Evolutionary conservation across 1,140 invertebrate species (phyloP).

Genomic region (Zaprionus gabonicus): DNA sequence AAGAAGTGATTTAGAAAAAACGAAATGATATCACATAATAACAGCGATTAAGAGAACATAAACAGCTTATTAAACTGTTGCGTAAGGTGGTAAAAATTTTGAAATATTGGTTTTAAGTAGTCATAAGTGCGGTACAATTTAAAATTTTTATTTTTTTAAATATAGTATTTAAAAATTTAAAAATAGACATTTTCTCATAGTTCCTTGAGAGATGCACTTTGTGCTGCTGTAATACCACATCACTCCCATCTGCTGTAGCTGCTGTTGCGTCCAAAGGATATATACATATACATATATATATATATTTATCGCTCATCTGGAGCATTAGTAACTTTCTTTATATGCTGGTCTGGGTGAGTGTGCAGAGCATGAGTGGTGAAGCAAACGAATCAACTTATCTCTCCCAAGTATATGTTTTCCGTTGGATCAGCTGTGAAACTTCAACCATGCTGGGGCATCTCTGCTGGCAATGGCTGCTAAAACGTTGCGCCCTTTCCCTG

Average conservation of each 20-base stretch:
- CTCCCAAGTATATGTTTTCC: slow-evolving; percentile 3
- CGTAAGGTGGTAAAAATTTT: too few relatives aligned
- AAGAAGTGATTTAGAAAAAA: too few relatives aligned
- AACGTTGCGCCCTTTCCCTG: slow-evolving; percentile 91
- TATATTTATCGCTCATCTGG: slow-evolving; percentile 89
- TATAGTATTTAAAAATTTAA: too few relatives aligned
- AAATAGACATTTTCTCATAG: too few relatives aligned
- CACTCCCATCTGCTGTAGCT: slow-evolving; percentile 92
- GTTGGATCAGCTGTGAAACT: slow-evolving; percentile 85
- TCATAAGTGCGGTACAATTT: too few relatives aligned
- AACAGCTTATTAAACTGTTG: too few relatives aligned
- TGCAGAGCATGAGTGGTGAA: background rate
- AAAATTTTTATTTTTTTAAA: too few relatives aligned
- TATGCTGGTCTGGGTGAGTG: slow-evolving; percentile 87
- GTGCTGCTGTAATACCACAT: slow-evolving; percentile 80
- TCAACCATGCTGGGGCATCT: slow-evolving; percentile 89
- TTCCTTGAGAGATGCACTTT: too few relatives aligned
- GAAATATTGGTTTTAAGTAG: too few relatives aligned
- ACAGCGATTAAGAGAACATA: too few relatives aligned
- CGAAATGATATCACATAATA: too few relatives aligned
- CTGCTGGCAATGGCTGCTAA: slow-evolving; percentile 90
- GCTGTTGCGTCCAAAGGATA: slow-evolving; percentile 91
- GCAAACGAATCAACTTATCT: background rate
- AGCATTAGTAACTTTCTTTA: slow-evolving; percentile 91
- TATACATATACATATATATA: slow-evolving; percentile 69